Evolutionary conservation across 2,888 invertebrate species (phyloP).

Genomic region (Hirtodrosophila duncani): DNA sequence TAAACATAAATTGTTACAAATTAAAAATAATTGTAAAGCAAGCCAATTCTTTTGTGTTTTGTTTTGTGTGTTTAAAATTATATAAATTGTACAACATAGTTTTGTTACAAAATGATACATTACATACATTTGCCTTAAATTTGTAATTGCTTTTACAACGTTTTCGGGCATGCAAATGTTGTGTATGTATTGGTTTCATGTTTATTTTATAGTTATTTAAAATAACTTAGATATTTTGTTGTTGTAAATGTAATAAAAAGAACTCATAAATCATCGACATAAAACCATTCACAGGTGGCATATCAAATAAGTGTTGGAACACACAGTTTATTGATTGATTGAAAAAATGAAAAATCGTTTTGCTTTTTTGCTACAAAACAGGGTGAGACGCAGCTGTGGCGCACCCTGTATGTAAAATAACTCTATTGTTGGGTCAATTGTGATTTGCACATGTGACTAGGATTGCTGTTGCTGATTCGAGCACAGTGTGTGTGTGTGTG

Average conservation of each 20-base stretch:
- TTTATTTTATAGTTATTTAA: slow-evolving; percentile 69
- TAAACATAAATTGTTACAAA: slow-evolving; percentile 34
- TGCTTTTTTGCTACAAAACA: too few species aligned
- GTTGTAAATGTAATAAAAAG: slow-evolving; percentile 17
- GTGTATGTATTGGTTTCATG: slow-evolving; percentile 7
- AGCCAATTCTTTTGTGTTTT: slow-evolving; percentile 42
- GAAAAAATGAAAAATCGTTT: too few species aligned
- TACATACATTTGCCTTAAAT: slow-evolving; percentile 24
- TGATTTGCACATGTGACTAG: too few species aligned
- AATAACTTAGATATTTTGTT: slow-evolving; percentile 61
- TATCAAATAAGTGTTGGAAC: too few species aligned
- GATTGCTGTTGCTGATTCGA: too few species aligned
- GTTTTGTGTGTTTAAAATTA: neutral
- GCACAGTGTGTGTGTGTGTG: too few species aligned
- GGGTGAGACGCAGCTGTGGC: too few species aligned
- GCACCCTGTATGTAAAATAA: too few species aligned
- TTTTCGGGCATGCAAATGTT: too few species aligned
- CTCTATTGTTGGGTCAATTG: too few species aligned
- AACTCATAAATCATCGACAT: slow-evolving; percentile 2
- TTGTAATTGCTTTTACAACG: slow-evolving; percentile 14
- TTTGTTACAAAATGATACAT: slow-evolving; percentile 30
- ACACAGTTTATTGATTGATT: too few species aligned
- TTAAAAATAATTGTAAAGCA: slow-evolving; percentile 43
- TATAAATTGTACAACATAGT: slow-evolving; percentile 15
- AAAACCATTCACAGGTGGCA: too few species aligned